A percentile compares a stretch with the other conserved stretches of the same genome.
Evolutionary conservation across 2,797 vertebrate genomes (phyloP).

Genomic region (Amblyopsis hoosieri): DNA sequence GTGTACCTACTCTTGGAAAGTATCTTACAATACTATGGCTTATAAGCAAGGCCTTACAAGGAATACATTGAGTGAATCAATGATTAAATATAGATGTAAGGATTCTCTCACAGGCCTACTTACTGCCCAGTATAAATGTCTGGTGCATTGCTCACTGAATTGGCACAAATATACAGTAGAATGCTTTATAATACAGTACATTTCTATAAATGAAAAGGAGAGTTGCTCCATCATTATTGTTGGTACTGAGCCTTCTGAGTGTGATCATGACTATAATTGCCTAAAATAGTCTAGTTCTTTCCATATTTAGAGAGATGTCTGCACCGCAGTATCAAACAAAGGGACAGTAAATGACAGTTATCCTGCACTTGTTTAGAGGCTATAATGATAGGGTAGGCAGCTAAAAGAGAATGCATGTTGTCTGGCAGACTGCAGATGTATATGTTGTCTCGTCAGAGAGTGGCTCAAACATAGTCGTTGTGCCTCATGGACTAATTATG

Average conservation of each 20-base stretch:
- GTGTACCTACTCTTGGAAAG: not conserved
- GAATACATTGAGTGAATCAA: constrained; percentile 5
- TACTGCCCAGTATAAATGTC: not conserved
- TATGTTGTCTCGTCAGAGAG: constrained; percentile 47
- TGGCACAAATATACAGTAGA: not conserved
- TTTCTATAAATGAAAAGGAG: constrained; percentile 29
- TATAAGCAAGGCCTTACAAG: not conserved
- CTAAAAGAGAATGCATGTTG: constrained; percentile 56
- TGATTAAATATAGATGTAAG: constrained; percentile 1
- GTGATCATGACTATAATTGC: constrained; percentile 51
- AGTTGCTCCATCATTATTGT: constrained; percentile 25
- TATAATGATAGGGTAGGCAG: constrained; percentile 61
- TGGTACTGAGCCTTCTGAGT: constrained; percentile 36
- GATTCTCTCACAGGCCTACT: not conserved
- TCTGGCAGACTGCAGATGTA: constrained; percentile 65
- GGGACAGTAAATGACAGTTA: constrained; percentile 43
- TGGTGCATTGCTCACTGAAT: not conserved
- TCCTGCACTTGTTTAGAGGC: constrained; percentile 54
- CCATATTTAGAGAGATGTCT: constrained; percentile 56
- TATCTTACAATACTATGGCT: not conserved
- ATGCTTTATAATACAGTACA: not conserved
- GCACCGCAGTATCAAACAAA: constrained; percentile 58
- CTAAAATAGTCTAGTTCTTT: constrained; percentile 53
- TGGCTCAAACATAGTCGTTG: constrained; percentile 42
- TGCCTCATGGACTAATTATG: constrained; percentile 58